Conservation (phyloP, 2,888 invertebrate species). For the Oligia fasciuncula region DNA sequence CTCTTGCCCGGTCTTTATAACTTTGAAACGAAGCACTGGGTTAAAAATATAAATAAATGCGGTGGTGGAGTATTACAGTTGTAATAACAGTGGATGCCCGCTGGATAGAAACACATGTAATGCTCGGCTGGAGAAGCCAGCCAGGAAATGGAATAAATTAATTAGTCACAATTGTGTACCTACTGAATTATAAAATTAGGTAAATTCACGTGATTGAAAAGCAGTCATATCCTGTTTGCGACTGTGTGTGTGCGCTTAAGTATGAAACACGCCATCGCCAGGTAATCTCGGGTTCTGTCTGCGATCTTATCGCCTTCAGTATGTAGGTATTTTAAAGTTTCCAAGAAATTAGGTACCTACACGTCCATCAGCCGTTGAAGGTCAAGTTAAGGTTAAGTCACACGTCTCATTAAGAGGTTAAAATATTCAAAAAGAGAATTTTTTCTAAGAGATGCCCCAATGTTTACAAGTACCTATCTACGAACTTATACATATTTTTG, state of each 20-base stretch:
- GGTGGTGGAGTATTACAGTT: too few species aligned
- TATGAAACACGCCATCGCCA: slow-evolving; percentile 2
- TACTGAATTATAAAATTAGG: slow-evolving; percentile 7
- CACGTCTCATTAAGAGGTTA: slow-evolving; percentile 19
- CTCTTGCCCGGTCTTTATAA: too few species aligned
- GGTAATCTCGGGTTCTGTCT: slow-evolving; percentile 18
- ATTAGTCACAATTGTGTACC: slow-evolving; percentile 24
- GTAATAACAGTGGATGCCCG: too few species aligned
- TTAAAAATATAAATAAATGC: too few species aligned
- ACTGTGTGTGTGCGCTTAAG: not conserved
- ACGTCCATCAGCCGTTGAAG: slow-evolving; percentile 22
- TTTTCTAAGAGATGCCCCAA: not conserved
- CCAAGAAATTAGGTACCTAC: slow-evolving; percentile 39
- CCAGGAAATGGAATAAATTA: slow-evolving; percentile 15
- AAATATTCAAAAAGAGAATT: slow-evolving; percentile 17
- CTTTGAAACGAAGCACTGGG: too few species aligned
- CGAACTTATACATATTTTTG: slow-evolving; percentile 37
- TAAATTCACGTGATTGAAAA: slow-evolving; percentile 26
- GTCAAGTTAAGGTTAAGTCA: slow-evolving; percentile 19
- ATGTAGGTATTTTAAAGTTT: slow-evolving; percentile 33
- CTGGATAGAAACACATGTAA: not conserved
- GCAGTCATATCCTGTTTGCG: slow-evolving; percentile 49
- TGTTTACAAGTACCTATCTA: slow-evolving; percentile 29
- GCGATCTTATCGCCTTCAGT: slow-evolving; percentile 42
- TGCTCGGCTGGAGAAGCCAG: not conserved